These are phyloP conservation scores for Crepidodera aurea DNA, from an alignment of 2,888 invertebrate species.

Conservation along the genomic window DNA sequence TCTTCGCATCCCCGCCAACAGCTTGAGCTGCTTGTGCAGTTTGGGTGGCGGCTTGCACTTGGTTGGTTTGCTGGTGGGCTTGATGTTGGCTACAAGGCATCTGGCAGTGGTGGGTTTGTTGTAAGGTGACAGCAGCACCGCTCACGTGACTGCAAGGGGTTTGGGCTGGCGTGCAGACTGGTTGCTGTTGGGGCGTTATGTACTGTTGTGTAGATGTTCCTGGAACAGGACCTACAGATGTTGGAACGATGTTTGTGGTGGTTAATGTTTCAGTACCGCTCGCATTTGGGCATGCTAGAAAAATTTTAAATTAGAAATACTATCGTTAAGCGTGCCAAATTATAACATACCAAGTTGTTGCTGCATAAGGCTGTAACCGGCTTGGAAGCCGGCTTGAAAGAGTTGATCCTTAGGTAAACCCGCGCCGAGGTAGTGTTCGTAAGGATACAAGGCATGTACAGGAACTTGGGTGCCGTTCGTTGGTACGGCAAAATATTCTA, in stretches of 20 bases:
- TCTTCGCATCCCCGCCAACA: conserved; percentile 51
- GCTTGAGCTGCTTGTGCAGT: conserved; percentile 61
- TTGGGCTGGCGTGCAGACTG: conserved; percentile 44
- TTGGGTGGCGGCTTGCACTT: conserved; percentile 72
- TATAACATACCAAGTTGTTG: conserved; percentile 55
- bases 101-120: conserved; percentile 45
- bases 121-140: conserved; percentile 37
- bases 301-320: too few relatives aligned
- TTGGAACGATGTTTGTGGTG: conserved; percentile 52
- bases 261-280: conserved; percentile 53
- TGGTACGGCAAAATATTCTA: conserved; percentile 63
- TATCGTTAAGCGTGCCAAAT: too few relatives aligned
- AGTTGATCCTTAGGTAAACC: conserved; percentile 55
- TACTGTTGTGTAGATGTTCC: conserved; percentile 48
- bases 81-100: conserved; percentile 54
- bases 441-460: conserved; percentile 58
- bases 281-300: conserved; percentile 52
- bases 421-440: conserved; percentile 62
- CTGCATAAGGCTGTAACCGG: conserved; percentile 59
- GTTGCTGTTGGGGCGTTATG: conserved; percentile 47
- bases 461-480: conserved; percentile 55
- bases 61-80: conserved; percentile 52
- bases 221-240: conserved; percentile 50
- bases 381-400: conserved; percentile 61
- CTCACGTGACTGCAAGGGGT: conserved; percentile 49